Base-by-base conservation (phyloP, 2,797 vertebrate genomes). In the Gallinago stenura region DNA sequence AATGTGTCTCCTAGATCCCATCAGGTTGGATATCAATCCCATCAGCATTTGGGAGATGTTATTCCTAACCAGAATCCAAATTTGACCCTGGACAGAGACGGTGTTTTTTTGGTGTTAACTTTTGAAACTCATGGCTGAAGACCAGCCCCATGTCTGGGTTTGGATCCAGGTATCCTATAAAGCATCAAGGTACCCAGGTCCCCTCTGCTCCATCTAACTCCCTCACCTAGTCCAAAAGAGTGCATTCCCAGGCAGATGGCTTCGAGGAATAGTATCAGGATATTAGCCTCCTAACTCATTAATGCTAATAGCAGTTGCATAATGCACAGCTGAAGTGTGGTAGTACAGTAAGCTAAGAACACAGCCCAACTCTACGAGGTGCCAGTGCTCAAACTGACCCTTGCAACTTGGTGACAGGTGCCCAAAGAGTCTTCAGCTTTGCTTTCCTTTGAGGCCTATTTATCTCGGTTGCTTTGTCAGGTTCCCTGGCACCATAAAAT, bases 301-400 rank as follows among this genome's bases (percentile, higher is more conserved):
- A 93, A 90, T 96, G 92, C 91, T 96, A 95, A 96, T 92, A 65
- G 94, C 78, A 87, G 91, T 95, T 97, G 95, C 95, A 88, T 9
- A 96, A 95, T 0, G 1, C 31, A 14, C 60, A 77, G 56, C 71
- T 90, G 69, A 90, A 93, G 18, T 45, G 68, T 31, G 56, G 68
- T 45, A 87, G 90, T 81, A 71, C 72, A 58, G 72, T 46, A 45
- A 92, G 58, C 84, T 83, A 41, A 43, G 70, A 77, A 69, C 41
- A 43, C 4, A 89, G n/a, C 58, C 41, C 75, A 73, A 19, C 56
- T 56, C 7, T 4, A 41, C 0, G 5, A 68, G 41, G 45, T 24
- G 25, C n/a, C 54, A 17, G 12, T 4, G 18, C 53, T 56, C 66
- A 73, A 20, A 68, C 10, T 6, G 35, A 45, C 56, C 54, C 50